Evolutionary conservation across 1,140 invertebrate species (phyloP).

Genomic region (Frieseomelitta varia): DNA sequence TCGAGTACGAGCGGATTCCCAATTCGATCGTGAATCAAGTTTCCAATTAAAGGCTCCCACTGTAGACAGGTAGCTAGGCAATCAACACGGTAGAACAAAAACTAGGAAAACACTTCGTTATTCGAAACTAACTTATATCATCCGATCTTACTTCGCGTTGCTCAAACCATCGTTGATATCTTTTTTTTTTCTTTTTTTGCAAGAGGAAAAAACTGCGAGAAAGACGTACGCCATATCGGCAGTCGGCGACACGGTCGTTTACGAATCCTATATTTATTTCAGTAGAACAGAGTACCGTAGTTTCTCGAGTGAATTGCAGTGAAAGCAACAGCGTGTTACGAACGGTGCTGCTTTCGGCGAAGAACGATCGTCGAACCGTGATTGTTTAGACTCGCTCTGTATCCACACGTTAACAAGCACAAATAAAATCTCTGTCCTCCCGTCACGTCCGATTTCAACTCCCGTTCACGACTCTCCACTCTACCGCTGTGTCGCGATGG

Average conservation of each 20-base stretch:
- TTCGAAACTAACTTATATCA: not conserved
- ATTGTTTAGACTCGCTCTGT: not conserved
- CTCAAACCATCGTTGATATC: not conserved
- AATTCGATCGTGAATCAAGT: not conserved
- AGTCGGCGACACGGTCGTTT: not conserved
- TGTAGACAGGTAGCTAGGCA: too few relatives aligned
- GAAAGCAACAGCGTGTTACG: slow-evolving; percentile 24
- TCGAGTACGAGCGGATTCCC: not conserved
- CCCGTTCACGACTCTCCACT: not conserved
- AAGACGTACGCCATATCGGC: too few relatives aligned
- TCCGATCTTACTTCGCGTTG: not conserved
- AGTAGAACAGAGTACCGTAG: not conserved
- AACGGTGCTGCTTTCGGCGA: not conserved
- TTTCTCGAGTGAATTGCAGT: slow-evolving; percentile 39
- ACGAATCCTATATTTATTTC: slow-evolving; percentile 8
- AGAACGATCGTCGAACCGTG: not conserved
- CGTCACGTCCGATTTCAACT: not conserved
- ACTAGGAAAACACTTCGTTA: too few relatives aligned
- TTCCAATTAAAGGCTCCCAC: not conserved
- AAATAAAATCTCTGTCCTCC: not conserved
- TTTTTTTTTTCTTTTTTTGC: not conserved
- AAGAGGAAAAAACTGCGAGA: not conserved
- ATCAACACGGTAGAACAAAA: not conserved
- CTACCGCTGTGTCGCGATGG: not conserved
- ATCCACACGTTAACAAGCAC: too few relatives aligned